phyloP scores from a whole-genome alignment of 2,888 invertebrate genomes.

The Cephalotes varians region DNA sequence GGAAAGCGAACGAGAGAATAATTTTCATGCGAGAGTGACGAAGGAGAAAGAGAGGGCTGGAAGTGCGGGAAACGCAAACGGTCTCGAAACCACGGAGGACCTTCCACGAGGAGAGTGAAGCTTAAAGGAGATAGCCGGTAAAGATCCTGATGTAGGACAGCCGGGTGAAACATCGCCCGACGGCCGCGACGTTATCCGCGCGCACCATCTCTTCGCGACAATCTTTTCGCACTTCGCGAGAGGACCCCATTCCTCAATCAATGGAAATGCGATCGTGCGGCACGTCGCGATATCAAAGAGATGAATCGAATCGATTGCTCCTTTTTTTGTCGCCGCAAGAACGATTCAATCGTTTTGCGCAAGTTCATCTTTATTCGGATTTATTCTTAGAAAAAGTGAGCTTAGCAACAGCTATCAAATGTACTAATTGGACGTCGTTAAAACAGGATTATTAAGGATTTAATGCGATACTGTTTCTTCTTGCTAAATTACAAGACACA shows the following conservation, averaged over 20 bases:
- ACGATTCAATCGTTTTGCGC: constrained; percentile 17
- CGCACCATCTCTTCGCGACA: constrained; percentile 69
- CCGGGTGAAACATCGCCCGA: constrained; percentile 67
- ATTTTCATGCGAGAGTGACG: constrained; percentile 63
- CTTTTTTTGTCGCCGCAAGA: constrained; percentile 4
- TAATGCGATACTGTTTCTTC: neutral
- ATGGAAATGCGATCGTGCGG: constrained; percentile 80
- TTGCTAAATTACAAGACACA: neutral
- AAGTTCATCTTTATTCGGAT: neutral
- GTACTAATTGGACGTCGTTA: neutral
- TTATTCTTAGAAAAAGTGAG: neutral
- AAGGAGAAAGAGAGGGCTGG: constrained; percentile 60
- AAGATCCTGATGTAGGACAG: constrained; percentile 73
- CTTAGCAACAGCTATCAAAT: neutral
- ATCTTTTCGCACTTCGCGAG: constrained; percentile 82
- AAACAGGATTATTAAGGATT: neutral
- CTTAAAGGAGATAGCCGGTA: constrained; percentile 82
- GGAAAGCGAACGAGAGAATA: constrained; percentile 35
- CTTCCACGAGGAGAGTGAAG: constrained; percentile 56
- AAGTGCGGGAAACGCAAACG: constrained; percentile 62
- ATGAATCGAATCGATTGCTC: constrained; percentile 26
- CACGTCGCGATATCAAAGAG: constrained; percentile 60
- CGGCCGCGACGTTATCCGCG: constrained; percentile 60
- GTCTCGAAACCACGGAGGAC: constrained; percentile 55
- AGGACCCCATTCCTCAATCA: constrained; percentile 83